These are phyloP conservation scores for Drosophila novamexicana DNA, from an alignment of 1,140 invertebrate species.

Conservation along the genomic window DNA sequence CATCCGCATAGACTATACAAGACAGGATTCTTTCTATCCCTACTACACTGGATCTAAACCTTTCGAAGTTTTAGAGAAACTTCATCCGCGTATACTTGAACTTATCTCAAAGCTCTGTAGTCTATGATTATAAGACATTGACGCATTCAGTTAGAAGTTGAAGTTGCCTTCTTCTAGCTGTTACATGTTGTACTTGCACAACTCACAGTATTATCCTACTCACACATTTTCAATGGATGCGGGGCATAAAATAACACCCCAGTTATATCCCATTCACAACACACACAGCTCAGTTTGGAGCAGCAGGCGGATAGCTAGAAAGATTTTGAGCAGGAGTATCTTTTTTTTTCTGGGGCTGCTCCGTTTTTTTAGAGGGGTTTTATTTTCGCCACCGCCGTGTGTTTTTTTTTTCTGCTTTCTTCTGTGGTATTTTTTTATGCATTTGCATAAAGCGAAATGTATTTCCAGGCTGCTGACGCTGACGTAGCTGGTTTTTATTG, in stretches of 20 bases:
- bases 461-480: conserved; percentile 63
- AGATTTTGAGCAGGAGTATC: not conserved
- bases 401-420: conserved; percentile 25
- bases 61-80: too few species aligned
- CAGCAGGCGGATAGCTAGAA: conserved; percentile 7
- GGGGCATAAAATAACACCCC: not conserved
- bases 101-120: too few species aligned
- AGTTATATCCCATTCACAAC: not conserved
- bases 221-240: not conserved
- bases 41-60: too few species aligned
- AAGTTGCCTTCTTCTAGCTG: too few species aligned
- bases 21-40: too few species aligned
- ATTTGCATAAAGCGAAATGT: conserved; percentile 78
- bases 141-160: too few species aligned
- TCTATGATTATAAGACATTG: too few species aligned
- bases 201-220: not conserved
- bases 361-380: conserved; percentile 23
- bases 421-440: conserved; percentile 58
- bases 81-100: too few species aligned
- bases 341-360: conserved; percentile 9
- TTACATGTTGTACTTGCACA: too few species aligned
- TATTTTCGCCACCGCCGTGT: conserved; percentile 11
- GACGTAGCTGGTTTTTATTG: conserved; percentile 63
- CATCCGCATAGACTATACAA: too few species aligned
- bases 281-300: conserved; percentile 29